Conservation (phyloP, 2,113 vertebrate species). For the Chloroceryle aenea region DNA sequence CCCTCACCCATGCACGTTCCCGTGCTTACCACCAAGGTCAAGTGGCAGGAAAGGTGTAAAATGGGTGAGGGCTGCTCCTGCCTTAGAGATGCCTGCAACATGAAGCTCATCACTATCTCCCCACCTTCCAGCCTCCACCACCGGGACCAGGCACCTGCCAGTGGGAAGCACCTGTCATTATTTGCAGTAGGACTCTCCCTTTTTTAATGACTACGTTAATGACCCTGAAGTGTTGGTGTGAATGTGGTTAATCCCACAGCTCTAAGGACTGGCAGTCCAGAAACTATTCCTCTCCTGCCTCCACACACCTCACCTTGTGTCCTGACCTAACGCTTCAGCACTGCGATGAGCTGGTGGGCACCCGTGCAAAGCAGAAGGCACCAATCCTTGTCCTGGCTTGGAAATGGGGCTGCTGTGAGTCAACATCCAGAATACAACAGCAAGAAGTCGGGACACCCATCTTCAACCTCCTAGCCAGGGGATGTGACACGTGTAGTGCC, state of each 20-base stretch:
- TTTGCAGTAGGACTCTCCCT: conserved; percentile 24
- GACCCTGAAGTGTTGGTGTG: neutral
- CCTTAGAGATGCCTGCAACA: neutral
- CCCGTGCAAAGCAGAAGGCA: neutral
- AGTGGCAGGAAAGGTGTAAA: neutral
- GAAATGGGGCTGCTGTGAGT: neutral
- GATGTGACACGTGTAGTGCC: fast-evolving
- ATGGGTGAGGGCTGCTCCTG: neutral
- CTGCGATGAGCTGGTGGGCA: neutral
- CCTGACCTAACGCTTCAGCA: neutral
- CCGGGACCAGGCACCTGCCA: neutral
- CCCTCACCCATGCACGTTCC: fast-evolving
- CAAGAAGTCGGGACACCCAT: neutral
- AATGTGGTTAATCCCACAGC: conserved; percentile 30
- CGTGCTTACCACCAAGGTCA: neutral
- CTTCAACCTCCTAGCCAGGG: neutral
- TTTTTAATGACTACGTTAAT: neutral
- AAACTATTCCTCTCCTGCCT: neutral
- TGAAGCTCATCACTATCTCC: neutral
- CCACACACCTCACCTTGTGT: neutral
- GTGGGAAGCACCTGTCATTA: neutral
- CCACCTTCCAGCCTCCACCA: neutral
- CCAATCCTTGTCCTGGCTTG: neutral
- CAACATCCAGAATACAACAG: neutral
- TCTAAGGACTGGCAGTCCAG: neutral